Conservation (phyloP, 2,797 vertebrate genomes). For the Onychomys arenicola region DNA sequence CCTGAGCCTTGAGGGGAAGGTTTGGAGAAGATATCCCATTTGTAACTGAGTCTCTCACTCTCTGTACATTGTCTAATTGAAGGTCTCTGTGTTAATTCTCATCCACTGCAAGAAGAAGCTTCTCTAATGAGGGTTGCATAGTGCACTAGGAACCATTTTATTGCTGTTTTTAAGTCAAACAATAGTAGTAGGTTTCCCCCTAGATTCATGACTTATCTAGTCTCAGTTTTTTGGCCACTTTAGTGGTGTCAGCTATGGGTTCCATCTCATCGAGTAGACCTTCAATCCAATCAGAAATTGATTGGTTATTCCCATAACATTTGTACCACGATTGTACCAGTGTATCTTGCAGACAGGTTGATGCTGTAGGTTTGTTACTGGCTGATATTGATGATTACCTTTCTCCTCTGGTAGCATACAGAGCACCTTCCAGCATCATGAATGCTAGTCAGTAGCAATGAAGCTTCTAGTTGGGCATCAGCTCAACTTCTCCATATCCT, state of each 20-base stretch:
- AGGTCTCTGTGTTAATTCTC: neutral
- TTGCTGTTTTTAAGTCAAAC: neutral
- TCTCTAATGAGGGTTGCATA: neutral
- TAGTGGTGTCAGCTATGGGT: neutral
- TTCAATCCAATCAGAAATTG: neutral
- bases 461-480: neutral
- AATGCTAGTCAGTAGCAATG: neutral
- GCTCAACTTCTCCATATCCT: neutral
- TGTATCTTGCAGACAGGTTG: neutral
- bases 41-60: neutral
- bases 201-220: too few species aligned
- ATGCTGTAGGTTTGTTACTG: neutral
- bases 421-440: neutral
- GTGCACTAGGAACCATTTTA: too few species aligned
- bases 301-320: neutral
- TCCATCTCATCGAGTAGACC: neutral
- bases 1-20: neutral
- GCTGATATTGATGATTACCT: neutral
- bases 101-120: neutral
- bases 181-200: too few species aligned
- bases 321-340: neutral
- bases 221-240: neutral
- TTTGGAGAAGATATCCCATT: neutral
- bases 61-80: neutral
- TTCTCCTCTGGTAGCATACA: neutral